Percentiles rank a stretch among this genome's conserved stretches.
These are phyloP conservation scores for Luidia sarsii DNA, from an alignment of 53 echinoderm and acorn worm genomes.

Conservation along the genomic window DNA sequence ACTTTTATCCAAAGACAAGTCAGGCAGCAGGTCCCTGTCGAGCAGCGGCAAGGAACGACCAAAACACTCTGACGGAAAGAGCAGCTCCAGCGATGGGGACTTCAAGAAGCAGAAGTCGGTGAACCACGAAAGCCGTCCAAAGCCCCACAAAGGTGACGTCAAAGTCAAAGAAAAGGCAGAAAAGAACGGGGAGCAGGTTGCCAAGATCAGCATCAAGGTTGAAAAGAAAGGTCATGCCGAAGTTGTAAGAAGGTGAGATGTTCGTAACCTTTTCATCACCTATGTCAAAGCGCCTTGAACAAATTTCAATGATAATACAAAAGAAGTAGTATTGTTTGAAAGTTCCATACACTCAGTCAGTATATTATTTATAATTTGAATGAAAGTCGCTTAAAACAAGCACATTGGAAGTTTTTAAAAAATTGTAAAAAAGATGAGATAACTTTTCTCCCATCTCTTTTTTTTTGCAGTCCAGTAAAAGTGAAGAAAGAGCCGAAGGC, in stretches of 20 bases:
- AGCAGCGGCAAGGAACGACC: slow-evolving; percentile 10
- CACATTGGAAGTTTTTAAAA: no score
- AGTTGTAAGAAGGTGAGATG: no score
- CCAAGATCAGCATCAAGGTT: slow-evolving; percentile 41
- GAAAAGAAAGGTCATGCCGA: background rate
- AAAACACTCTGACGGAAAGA: slow-evolving; percentile 33
- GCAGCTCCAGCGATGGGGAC: slow-evolving; percentile 52
- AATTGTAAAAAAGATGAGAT: no score
- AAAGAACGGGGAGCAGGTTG: slow-evolving; percentile 42
- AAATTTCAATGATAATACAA: no score
- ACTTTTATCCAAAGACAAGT: slow-evolving; percentile 4
- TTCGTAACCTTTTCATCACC: no score
- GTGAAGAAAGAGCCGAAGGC: slow-evolving; percentile 22
- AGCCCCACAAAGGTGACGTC: slow-evolving; percentile 44
- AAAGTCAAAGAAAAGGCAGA: slow-evolving; percentile 65
- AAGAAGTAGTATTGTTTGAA: no score
- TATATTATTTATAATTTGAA: no score
- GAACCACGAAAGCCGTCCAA: slow-evolving; percentile 44
- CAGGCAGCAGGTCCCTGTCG: slow-evolving; percentile 21
- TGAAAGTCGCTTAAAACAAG: no score
- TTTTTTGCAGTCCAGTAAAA: slow-evolving; percentile 10
- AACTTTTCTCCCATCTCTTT: no score
- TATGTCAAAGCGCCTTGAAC: no score
- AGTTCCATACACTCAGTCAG: no score
- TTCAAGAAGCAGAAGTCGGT: slow-evolving; percentile 57